phyloP scores from a whole-genome alignment of 2,113 vertebrate genomes.

The Herpetotheres cachinnans region DNA sequence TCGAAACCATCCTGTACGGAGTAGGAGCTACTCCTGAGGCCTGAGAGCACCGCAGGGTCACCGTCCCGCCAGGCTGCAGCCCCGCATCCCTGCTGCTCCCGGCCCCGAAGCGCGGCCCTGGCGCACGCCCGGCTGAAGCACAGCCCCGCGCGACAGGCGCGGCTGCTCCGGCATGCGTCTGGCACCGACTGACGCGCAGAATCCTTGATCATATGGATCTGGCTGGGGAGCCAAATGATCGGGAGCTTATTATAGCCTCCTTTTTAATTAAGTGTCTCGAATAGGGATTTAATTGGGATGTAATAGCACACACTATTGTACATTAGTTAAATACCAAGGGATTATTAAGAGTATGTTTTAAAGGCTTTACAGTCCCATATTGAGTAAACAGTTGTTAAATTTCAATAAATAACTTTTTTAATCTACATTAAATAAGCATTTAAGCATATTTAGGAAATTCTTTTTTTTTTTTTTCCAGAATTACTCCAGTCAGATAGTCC shows the following conservation, averaged over 20 bases:
- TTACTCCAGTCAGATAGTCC: neutral
- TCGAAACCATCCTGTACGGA: rapidly evolving
- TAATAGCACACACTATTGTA: conserved; percentile 74
- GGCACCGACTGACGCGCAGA: neutral
- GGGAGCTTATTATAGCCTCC: conserved; percentile 65
- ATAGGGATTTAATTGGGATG: conserved; percentile 77
- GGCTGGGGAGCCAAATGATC: conserved; percentile 26
- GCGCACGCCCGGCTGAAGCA: rapidly evolving
- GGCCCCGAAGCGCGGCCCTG: neutral
- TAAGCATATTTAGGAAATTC: neutral
- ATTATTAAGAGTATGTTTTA: conserved; percentile 76
- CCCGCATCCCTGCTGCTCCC: neutral
- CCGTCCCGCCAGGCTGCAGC: rapidly evolving
- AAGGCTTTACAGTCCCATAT: conserved; percentile 65
- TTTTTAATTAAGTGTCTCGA: conserved; percentile 76
- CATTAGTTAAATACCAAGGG: conserved; percentile 69
- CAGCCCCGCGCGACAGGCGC: rapidly evolving
- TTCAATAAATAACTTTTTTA: conserved; percentile 46
- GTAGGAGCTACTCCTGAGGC: rapidly evolving
- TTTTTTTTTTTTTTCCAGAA: neutral
- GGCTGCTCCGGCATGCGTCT: rapidly evolving
- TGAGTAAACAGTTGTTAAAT: conserved; percentile 71
- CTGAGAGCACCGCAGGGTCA: rapidly evolving
- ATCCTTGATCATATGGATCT: neutral
- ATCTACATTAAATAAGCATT: conserved; percentile 35